Percentiles rank a stretch among this genome's conserved stretches.
These are phyloP conservation scores for Vanessa tameamea DNA, from an alignment of 1,140 invertebrate species.

Conservation along the genomic window DNA sequence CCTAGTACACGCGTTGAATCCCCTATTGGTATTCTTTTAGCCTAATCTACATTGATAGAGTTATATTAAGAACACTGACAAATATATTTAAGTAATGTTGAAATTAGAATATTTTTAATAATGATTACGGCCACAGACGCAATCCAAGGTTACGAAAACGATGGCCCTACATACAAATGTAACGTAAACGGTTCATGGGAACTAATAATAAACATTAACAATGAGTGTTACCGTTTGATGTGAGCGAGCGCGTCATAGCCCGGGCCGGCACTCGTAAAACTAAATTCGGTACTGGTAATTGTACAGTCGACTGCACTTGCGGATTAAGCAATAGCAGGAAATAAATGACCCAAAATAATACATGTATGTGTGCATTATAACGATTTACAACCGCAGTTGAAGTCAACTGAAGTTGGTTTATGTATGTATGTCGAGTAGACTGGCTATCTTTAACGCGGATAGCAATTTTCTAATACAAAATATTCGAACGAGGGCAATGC, in stretches of 20 bases:
- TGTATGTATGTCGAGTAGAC: not conserved
- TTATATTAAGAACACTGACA: conserved; percentile 1
- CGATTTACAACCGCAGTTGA: conserved; percentile 17
- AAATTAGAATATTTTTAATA: conserved; percentile 19
- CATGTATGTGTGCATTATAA: conserved; percentile 26
- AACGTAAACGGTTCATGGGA: conserved; percentile 65
- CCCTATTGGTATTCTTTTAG: conserved; percentile 9
- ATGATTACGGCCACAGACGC: conserved; percentile 27
- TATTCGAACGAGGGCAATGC: conserved; percentile 12
- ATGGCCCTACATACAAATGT: conserved; percentile 55
- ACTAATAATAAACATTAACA: conserved; percentile 78
- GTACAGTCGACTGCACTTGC: conserved; percentile 53
- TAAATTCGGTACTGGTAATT: conserved; percentile 64
- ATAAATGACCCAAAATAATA: conserved; percentile 43
- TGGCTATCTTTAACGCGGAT: conserved; percentile 7
- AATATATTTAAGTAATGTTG: conserved; percentile 8
- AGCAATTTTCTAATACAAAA: conserved; percentile 10
- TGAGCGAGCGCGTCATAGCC: conserved; percentile 63
- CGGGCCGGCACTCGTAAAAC: conserved; percentile 69
- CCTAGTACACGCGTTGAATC: conserved; percentile 15
- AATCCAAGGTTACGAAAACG: conserved; percentile 66
- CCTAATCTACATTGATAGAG: not conserved
- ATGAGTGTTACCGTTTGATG: conserved; percentile 68
- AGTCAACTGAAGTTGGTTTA: not conserved
- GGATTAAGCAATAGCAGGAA: conserved; percentile 49